Base-by-base conservation (phyloP, 2,113 vertebrate genomes). In the Centropristis striata region DNA sequence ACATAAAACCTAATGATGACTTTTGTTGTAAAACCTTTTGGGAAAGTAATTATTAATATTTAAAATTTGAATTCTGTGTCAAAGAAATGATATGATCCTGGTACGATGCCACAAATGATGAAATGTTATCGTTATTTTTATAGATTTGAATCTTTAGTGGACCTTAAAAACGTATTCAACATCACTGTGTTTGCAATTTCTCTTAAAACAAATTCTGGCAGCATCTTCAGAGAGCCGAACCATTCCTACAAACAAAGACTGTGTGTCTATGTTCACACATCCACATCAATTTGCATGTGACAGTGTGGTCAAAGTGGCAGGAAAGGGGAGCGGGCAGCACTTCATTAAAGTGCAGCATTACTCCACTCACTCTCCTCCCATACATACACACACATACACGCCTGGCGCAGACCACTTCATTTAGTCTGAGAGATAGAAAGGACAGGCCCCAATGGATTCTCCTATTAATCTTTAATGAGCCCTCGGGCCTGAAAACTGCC, bases 401-500 rank as follows among this genome's bases (percentile, higher is more conserved):
- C 82, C 4, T 57, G 54, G 53, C 25, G 37, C 74, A 88, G 75
- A 86, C 72, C 90, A 85, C 90, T 93, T 93, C 83, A 93, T 93
- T 92, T 91, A 87, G 58, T 84, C 76, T 74, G 85, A 80, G 83
- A 89, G 83, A 85, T 63, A 75, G 88, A 78, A 59, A 72, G 82
- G 82, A 87, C 85, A 57, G 74, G 85, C 70, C 86, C 76, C 81
- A 14, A 25, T 85, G 81, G 85, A 87, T 89, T 83, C 78, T 82
- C 50, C 81, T 58, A 82, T 92, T 85, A 90, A 92, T 90, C 78
- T 92, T 93, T 91, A 92, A 92, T 92, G 90, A 91, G 87, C 65
- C 86, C 78, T 53, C 20, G 15, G 72, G 72, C 77, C 60, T 77
- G 78, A 79, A 78, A 84, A 65, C 75, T 59, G 75, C 80, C 69